Percentiles rank a stretch among this genome's conserved stretches.
phyloP scores from a whole-genome alignment of 2,113 vertebrate species.

The Holacanthus passer region DNA sequence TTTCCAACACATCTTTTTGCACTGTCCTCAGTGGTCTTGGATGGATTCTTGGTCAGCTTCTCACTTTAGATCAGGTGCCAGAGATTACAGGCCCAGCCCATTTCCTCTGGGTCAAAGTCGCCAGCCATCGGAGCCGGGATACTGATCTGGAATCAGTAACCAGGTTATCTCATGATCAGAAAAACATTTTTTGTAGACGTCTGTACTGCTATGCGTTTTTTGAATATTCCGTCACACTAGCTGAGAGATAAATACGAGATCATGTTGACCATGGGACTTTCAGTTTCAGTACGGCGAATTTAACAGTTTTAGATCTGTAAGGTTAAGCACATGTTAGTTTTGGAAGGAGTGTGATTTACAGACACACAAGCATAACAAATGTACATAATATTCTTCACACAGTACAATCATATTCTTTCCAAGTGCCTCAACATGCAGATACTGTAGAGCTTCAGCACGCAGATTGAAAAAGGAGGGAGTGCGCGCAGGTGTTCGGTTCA shows the following conservation, averaged over 20 bases:
- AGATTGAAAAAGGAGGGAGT: slow-evolving; percentile 33
- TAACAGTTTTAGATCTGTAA: slow-evolving; percentile 43
- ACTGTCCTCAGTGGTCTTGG: slow-evolving; percentile 51
- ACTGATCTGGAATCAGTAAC: slow-evolving; percentile 69
- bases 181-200: slow-evolving; percentile 7
- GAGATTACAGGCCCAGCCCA: slow-evolving; percentile 50
- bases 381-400: slow-evolving; percentile 63
- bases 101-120: slow-evolving; percentile 43
- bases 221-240: slow-evolving; percentile 19
- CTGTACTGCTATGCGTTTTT: slow-evolving; percentile 17
- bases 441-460: slow-evolving; percentile 65
- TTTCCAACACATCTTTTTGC: slow-evolving; percentile 48
- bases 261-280: slow-evolving; percentile 32
- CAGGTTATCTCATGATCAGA: slow-evolving; percentile 33
- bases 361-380: slow-evolving; percentile 57
- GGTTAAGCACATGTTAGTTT: slow-evolving; percentile 42
- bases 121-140: slow-evolving; percentile 16
- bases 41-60: slow-evolving; percentile 50
- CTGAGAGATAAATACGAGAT: slow-evolving; percentile 12
- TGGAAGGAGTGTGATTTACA: slow-evolving; percentile 67
- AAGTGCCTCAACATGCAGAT: slow-evolving; percentile 83
- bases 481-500: slow-evolving; percentile 44
- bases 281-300: slow-evolving; percentile 10
- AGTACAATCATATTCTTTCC: slow-evolving; percentile 81
- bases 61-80: slow-evolving; percentile 65